phyloP scores from a whole-genome alignment of 2,888 invertebrate genomes.

The Dione vanillae region DNA sequence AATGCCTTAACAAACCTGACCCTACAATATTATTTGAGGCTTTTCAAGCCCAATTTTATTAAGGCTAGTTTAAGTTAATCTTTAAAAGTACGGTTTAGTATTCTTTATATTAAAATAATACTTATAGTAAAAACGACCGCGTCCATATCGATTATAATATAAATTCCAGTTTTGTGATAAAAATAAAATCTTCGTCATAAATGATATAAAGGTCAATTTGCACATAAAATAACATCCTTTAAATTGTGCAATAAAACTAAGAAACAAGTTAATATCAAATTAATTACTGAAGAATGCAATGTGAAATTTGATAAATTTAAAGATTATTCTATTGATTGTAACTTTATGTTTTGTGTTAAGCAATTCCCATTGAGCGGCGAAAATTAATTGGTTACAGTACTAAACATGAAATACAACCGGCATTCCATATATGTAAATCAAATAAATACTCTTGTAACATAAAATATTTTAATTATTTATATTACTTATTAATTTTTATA shows the following conservation, averaged over 20 bases:
- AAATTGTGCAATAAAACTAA: conserved; percentile 2
- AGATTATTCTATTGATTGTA: conserved; percentile 16
- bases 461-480: too few species aligned
- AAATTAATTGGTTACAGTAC: conserved; percentile 31
- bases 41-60: not conserved
- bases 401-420: conserved; percentile 21
- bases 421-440: conserved; percentile 21
- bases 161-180: conserved; percentile 3
- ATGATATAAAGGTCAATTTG: conserved; percentile 6
- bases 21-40: not conserved
- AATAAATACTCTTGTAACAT: too few species aligned
- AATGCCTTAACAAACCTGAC: not conserved
- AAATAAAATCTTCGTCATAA: not conserved
- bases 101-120: not conserved
- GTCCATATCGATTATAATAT: not conserved
- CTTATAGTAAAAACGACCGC: not conserved
- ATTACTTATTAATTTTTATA: too few species aligned
- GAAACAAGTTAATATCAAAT: conserved; percentile 7
- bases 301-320: conserved; percentile 4
- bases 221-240: conserved; percentile 5
- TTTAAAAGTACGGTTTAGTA: not conserved
- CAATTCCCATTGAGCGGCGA: conserved; percentile 19
- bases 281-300: conserved; percentile 5
- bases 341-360: conserved; percentile 18
- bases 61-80: not conserved